phyloP scores from a whole-genome alignment of 2,888 invertebrate genomes.

The Brachyptera risi region DNA sequence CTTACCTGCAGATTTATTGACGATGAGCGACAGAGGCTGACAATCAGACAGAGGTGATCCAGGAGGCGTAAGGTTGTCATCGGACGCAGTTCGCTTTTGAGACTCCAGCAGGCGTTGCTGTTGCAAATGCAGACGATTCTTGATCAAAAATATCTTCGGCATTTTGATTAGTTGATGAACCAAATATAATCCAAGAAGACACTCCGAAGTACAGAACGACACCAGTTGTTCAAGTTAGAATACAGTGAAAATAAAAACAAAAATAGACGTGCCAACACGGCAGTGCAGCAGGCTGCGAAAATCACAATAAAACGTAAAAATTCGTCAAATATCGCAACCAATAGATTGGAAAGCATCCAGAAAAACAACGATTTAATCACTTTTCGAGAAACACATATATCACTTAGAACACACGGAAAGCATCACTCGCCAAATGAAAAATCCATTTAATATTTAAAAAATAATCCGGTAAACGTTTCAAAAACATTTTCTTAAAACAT shows the following conservation, averaged over 20 bases:
- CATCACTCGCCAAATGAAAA: conserved; percentile 18
- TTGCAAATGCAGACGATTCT: conserved; percentile 88
- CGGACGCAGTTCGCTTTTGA: conserved; percentile 57
- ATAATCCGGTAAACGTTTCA: conserved; percentile 10
- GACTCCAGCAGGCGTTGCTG: conserved; percentile 78
- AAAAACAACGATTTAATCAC: too few species aligned
- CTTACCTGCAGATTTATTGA: conserved; percentile 48
- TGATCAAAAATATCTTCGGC: conserved; percentile 92
- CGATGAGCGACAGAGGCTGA: conserved; percentile 50
- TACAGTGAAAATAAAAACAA: too few species aligned
- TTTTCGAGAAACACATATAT: background rate
- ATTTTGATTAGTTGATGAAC: too few species aligned
- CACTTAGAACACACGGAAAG: conserved; percentile 10
- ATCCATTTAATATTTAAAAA: conserved; percentile 17
- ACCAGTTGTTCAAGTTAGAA: too few species aligned
- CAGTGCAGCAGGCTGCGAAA: too few species aligned
- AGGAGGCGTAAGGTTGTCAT: conserved; percentile 43
- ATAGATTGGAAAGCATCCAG: too few species aligned
- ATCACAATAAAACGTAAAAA: too few species aligned
- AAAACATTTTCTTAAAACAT: conserved; percentile 16
- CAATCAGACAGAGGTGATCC: conserved; percentile 40
- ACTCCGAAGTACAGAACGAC: too few species aligned
- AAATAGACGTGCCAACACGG: too few species aligned
- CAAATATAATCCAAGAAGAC: too few species aligned
- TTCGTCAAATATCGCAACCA: too few species aligned